These are phyloP conservation scores for Xenops minutus DNA, from an alignment of 2,797 vertebrate genomes.

Conservation along the genomic window DNA sequence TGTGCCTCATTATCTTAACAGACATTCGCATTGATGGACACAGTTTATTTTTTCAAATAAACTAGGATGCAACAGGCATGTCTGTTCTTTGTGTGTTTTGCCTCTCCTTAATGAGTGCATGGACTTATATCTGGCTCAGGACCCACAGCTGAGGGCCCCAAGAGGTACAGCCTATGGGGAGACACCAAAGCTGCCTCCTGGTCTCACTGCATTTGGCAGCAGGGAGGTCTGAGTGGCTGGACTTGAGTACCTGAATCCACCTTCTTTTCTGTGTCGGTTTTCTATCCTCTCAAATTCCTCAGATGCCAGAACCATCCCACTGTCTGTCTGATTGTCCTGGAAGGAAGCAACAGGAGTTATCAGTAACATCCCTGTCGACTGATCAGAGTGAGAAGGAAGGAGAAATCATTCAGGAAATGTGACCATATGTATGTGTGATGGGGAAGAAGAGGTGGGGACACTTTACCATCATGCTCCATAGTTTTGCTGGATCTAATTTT, in stretches of 20 bases:
- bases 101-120: background rate
- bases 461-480: background rate
- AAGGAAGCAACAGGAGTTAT: conserved; percentile 62
- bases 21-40: background rate
- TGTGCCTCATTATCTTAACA: background rate
- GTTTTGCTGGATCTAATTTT: background rate
- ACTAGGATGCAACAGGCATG: background rate
- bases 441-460: background rate
- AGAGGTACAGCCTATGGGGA: background rate
- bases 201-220: conserved; percentile 11
- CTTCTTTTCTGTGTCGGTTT: conserved; percentile 83
- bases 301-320: conserved; percentile 97
- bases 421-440: background rate
- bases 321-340: conserved; percentile 99
- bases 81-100: background rate
- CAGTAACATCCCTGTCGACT: conserved; percentile 25
- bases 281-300: conserved; percentile 96
- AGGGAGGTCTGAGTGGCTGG: background rate
- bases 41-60: background rate
- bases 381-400: background rate
- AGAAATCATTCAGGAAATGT: conserved; percentile 10
- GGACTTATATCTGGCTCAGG: background rate
- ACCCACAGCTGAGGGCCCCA: conserved; percentile 12
- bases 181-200: conserved; percentile 16
- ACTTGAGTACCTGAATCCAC: conserved; percentile 83